Base-by-base conservation (phyloP, 2,888 invertebrate genomes). In the Dynastes hyllus region DNA sequence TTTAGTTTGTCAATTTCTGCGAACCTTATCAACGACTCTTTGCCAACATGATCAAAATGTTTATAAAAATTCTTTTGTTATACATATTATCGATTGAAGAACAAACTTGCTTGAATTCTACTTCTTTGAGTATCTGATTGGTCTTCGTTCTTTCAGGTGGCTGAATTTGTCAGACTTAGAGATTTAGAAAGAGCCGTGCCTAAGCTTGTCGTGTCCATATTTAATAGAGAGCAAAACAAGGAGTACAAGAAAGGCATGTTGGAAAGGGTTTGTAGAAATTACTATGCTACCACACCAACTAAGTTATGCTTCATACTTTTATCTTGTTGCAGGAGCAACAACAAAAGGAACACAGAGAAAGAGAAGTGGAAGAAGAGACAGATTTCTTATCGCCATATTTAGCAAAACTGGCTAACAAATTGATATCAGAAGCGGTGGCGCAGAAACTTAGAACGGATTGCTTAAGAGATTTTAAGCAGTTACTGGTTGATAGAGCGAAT, bases 311-410 rank as follows among this genome's bases (percentile, higher is more conserved):
- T 53, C 6, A n/a, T 53, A 58, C 3, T 8, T 58, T 58, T 22
- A 22, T 58, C 9, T 58, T 5, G 32, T 37, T 58, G 8, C 22
- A 79, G 83, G 92, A 92, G 88, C 84, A 89, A 80, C 87, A 88
- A 84, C 89, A 89, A 81, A 90, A 89, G 0, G 91, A 91, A 83
- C 87, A 91, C 22, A 90, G 90, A 61, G 91, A 92, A 81, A 90
- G 92, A 11, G 93, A 93, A 85, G 90, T 92, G n/a, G 92, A 92
- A 83, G 91, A 91, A 0, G 91, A 92, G 73, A 90, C 92, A 13
- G 93, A 94, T 84, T 93, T 92, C 53, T 86, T 94, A 29, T 91
- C 92, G 3, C 93, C 94, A 0, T 94, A 93, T 86, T 85, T 94
- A 16, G 92, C 92, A 1, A 90, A 92, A 37, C 88, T 93, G 85